Percentiles rank a stretch among this genome's conserved stretches.
Conservation (phyloP, 2,888 invertebrate species). For the Diaphora mendica region DNA sequence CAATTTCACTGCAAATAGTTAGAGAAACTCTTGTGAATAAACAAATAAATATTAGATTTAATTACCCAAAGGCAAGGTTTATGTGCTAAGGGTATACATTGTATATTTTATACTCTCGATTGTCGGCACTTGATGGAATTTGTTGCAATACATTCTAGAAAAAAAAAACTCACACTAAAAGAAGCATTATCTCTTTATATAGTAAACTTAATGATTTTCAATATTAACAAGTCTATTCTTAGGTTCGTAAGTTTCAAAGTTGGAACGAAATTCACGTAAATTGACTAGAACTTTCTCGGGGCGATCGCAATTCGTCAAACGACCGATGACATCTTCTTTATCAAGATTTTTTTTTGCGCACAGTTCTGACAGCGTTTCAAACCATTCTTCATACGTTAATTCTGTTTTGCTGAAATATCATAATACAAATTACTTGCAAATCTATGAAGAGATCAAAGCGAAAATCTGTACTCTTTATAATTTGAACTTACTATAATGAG, state of each 20-base stretch:
- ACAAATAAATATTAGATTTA: too few relatives aligned
- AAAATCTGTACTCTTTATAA: neutral
- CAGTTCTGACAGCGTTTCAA: constrained; percentile 62
- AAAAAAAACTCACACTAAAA: too few relatives aligned
- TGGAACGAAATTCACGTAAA: constrained; percentile 69
- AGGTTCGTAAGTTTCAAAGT: constrained; percentile 61
- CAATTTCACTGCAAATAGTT: too few relatives aligned
- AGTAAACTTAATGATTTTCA: neutral
- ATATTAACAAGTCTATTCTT: neutral
- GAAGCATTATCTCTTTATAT: neutral
- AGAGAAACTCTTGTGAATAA: too few relatives aligned
- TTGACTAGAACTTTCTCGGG: constrained; percentile 65
- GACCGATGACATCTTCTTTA: constrained; percentile 55
- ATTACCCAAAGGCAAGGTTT: too few relatives aligned
- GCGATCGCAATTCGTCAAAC: constrained; percentile 70
- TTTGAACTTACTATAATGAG: neutral
- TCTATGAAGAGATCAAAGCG: neutral
- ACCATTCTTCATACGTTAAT: constrained; percentile 69
- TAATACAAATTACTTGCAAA: neutral
- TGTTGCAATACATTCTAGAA: too few relatives aligned
- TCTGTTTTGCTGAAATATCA: constrained; percentile 71
- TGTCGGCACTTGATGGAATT: too few relatives aligned
- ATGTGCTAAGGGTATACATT: too few relatives aligned
- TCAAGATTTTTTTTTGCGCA: constrained; percentile 60
- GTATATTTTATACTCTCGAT: too few relatives aligned